Evolutionary conservation across 2,888 invertebrate genomes (phyloP).

Genomic region (Auanema freiburgensis): DNA sequence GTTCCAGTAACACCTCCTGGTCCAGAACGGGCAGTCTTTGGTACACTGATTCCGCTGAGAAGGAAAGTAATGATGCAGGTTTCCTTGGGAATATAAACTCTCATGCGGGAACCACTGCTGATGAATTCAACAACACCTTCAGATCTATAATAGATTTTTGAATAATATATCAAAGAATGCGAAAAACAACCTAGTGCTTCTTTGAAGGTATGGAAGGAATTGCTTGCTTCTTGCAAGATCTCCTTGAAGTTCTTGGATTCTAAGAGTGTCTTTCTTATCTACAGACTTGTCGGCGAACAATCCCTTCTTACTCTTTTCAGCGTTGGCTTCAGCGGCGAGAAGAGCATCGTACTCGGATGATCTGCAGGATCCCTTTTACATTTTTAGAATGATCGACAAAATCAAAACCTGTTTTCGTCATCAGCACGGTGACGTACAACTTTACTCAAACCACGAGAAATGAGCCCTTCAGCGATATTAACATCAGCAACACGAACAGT

Average conservation of each 20-base stretch:
- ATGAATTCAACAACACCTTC: conserved; percentile 95
- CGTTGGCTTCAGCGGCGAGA: conserved; percentile 88
- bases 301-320: conserved; percentile 81
- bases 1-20: conserved; percentile 72
- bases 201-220: conserved; percentile 88
- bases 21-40: conserved; percentile 65
- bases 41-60: conserved; percentile 73
- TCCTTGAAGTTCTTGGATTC: conserved; percentile 54
- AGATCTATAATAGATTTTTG: conserved; percentile 69
- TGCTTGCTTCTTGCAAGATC: conserved; percentile 68
- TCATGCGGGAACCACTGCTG: conserved; percentile 88
- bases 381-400: neutral
- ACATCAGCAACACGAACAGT: conserved; percentile 75
- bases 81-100: conserved; percentile 90
- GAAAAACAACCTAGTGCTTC: conserved; percentile 72
- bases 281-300: conserved; percentile 72
- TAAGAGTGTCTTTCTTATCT: conserved; percentile 44
- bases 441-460: conserved; percentile 79
- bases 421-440: conserved; percentile 91
- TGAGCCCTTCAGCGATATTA: conserved; percentile 84
- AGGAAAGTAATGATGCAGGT: conserved; percentile 92
- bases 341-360: conserved; percentile 90
- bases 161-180: neutral
- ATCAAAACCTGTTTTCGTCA: conserved; percentile 70
- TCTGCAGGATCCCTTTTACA: conserved; percentile 15